phyloP scores from a whole-genome alignment of 1,140 invertebrate genomes.

The Nephotettix cincticeps region DNA sequence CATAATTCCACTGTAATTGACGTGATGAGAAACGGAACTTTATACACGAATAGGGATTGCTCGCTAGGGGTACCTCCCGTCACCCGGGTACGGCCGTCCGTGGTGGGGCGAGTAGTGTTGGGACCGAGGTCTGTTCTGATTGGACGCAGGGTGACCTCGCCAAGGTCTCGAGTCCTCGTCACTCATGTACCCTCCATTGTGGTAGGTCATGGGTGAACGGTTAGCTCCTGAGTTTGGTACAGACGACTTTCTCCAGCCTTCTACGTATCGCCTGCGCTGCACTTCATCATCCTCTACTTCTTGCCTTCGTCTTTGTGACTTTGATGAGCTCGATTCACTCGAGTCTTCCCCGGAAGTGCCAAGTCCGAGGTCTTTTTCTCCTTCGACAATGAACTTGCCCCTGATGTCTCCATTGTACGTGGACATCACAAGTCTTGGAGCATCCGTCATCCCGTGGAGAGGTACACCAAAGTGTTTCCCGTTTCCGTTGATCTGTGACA shows the following conservation, averaged over 20 bases:
- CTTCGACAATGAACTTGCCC: constrained; percentile 43
- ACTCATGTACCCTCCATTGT: constrained; percentile 38
- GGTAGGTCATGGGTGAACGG: constrained; percentile 41
- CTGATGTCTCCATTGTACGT: constrained; percentile 36
- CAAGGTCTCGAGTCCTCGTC: constrained; percentile 36
- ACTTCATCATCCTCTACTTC: constrained; percentile 58
- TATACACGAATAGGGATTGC: not conserved
- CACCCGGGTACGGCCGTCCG: constrained; percentile 3
- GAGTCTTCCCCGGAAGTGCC: constrained; percentile 82
- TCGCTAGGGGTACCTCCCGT: constrained; percentile 2
- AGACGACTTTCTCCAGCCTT: constrained; percentile 67
- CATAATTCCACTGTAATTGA: not conserved
- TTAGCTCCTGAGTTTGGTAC: constrained; percentile 48
- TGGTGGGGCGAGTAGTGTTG: constrained; percentile 21
- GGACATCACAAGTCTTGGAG: constrained; percentile 33
- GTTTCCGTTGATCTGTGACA: constrained; percentile 21
- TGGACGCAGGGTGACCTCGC: constrained; percentile 21
- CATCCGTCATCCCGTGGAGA: constrained; percentile 35
- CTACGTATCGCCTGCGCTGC: constrained; percentile 54
- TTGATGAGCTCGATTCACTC: constrained; percentile 69
- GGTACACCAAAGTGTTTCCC: constrained; percentile 30
- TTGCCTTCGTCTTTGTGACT: constrained; percentile 55
- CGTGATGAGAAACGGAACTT: not conserved
- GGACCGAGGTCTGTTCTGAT: constrained; percentile 1
- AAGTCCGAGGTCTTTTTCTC: constrained; percentile 81